Percentiles rank a stretch among this genome's conserved stretches.
These are phyloP conservation scores for Endotricha flammealis DNA, from an alignment of 2,888 invertebrate species.

Conservation along the genomic window DNA sequence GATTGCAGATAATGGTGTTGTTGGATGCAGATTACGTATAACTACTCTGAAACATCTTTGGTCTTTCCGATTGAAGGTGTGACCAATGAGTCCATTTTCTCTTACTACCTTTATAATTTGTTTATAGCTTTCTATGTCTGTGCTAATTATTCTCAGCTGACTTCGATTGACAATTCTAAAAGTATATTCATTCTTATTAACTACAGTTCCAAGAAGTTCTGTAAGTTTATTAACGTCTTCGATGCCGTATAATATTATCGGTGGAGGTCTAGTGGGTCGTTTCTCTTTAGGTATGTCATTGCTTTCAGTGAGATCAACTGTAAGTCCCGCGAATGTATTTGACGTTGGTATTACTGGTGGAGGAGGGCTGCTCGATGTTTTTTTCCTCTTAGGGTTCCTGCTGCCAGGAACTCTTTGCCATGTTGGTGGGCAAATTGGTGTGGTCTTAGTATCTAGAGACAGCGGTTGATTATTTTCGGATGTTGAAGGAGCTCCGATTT, in stretches of 20 bases:
- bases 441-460: not conserved
- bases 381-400: not conserved
- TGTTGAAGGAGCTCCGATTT: not conserved
- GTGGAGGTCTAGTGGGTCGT: not conserved
- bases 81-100: slow-evolving; percentile 15
- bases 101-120: slow-evolving; percentile 13
- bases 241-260: not conserved
- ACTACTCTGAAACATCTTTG: slow-evolving; percentile 12
- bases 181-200: slow-evolving; percentile 5
- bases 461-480: not conserved
- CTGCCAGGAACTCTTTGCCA: not conserved
- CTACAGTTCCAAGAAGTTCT: not conserved
- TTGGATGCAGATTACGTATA: no score
- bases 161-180: slow-evolving; percentile 15
- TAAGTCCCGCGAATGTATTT: not conserved
- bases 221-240: not conserved
- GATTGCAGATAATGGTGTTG: no score
- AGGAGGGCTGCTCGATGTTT: not conserved
- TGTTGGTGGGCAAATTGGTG: not conserved
- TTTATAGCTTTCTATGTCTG: slow-evolving; percentile 12
- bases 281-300: not conserved
- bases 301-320: not conserved
- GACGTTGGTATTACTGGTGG: not conserved
- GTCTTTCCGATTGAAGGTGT: slow-evolving; percentile 15
- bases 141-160: slow-evolving; percentile 12